phyloP scores from a whole-genome alignment of 2,797 vertebrate species.

The Hippocampus kuda region DNA sequence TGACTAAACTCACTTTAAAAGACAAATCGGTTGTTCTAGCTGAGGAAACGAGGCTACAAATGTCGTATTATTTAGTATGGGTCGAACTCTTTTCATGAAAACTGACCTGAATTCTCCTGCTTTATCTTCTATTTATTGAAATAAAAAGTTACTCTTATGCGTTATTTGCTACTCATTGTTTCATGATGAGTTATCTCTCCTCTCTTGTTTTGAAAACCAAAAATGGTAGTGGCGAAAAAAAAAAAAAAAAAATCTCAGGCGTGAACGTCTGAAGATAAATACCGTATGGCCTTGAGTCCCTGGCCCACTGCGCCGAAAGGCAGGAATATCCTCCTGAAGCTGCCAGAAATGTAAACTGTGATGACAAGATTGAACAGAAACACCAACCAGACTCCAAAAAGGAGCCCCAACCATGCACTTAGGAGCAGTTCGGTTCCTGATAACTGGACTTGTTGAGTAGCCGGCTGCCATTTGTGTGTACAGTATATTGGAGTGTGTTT shows the following conservation, averaged over 20 bases:
- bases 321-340: not conserved
- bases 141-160: not conserved
- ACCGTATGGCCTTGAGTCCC: not conserved
- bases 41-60: too few species aligned
- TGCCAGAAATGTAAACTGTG: slow-evolving; percentile 6
- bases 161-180: not conserved
- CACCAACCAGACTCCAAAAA: not conserved
- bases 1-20: too few species aligned
- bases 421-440: not conserved
- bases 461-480: not conserved
- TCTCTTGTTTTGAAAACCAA: not conserved
- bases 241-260: not conserved
- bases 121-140: too few species aligned
- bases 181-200: not conserved
- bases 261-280: not conserved
- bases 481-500: not conserved
- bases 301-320: not conserved
- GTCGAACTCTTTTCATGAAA: too few species aligned
- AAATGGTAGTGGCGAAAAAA: not conserved
- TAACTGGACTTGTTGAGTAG: not conserved
- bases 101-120: too few species aligned
- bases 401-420: not conserved
- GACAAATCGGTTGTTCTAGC: too few species aligned
- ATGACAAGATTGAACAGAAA: slow-evolving; percentile 6
- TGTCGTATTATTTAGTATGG: too few species aligned